Evolutionary conservation across 1,140 invertebrate genomes (phyloP).

Genomic region (Reticulitermes speratus): DNA sequence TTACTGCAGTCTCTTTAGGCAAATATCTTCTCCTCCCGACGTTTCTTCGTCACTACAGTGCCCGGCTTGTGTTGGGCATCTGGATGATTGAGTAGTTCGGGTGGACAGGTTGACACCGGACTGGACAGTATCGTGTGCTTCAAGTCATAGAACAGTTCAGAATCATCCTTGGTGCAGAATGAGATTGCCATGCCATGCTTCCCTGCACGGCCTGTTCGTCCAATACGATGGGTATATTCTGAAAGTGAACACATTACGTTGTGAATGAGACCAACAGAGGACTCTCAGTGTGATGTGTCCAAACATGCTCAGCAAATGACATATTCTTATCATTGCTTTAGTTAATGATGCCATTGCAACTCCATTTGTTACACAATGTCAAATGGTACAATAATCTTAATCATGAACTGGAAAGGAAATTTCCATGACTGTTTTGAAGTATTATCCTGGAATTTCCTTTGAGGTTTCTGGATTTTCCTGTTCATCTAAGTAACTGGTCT

Average conservation of each 20-base stretch:
- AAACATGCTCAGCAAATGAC: too few relatives aligned
- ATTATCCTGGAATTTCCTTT: too few relatives aligned
- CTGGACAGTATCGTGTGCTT: conserved; percentile 88
- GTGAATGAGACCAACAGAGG: too few relatives aligned
- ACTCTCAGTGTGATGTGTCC: too few relatives aligned
- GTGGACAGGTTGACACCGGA: conserved; percentile 93
- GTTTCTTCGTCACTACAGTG: conserved; percentile 88
- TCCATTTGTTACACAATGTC: too few relatives aligned
- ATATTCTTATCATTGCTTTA: too few relatives aligned
- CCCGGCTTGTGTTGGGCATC: conserved; percentile 98
- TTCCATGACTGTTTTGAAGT: too few relatives aligned
- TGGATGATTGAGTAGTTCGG: conserved; percentile 96
- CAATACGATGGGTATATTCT: conserved; percentile 99
- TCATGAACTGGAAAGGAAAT: too few relatives aligned
- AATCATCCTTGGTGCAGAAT: conserved; percentile 97
- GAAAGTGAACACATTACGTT: conserved; percentile 42
- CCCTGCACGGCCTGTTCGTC: conserved; percentile 97
- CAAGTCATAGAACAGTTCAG: conserved; percentile 92
- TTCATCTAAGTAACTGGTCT: too few relatives aligned
- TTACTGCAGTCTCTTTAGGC: conserved; percentile 55
- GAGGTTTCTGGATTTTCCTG: too few relatives aligned
- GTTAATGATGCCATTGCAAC: too few relatives aligned
- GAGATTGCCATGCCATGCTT: conserved; percentile 95
- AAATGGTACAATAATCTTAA: too few relatives aligned
- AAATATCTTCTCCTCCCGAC: conserved; percentile 94